Evolutionary conservation across 2,888 invertebrate species (phyloP).

Genomic region (Spialia ferax): DNA sequence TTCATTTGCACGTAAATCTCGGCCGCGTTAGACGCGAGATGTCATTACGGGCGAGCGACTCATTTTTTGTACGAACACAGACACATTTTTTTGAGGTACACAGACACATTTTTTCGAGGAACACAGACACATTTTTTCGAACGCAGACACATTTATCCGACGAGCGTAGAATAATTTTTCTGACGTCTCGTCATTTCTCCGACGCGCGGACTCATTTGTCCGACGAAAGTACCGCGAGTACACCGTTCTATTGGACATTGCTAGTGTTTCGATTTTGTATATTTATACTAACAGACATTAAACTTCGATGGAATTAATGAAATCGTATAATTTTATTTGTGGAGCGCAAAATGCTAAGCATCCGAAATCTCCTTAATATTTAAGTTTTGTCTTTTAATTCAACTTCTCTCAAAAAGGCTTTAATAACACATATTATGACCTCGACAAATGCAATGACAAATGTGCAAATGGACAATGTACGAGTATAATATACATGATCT

Average conservation of each 20-base stretch:
- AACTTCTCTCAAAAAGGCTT: too few species aligned
- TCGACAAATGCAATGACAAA: too few species aligned
- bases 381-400: too few species aligned
- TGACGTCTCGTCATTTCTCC: slow-evolving; percentile 4
- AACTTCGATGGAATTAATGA: not conserved
- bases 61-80: slow-evolving; percentile 18
- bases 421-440: too few species aligned
- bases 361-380: too few species aligned
- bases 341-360: too few species aligned
- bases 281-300: not conserved
- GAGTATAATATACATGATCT: too few species aligned
- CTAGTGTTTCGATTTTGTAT: not conserved
- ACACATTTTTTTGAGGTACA: slow-evolving; percentile 2
- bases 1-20: slow-evolving; percentile 31
- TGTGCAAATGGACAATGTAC: too few species aligned
- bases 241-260: not conserved
- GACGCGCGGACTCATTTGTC: slow-evolving; percentile 1
- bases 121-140: slow-evolving; percentile 5
- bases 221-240: not conserved
- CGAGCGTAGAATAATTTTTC: slow-evolving; percentile 2
- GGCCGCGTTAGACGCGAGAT: slow-evolving; percentile 7
- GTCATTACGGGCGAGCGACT: slow-evolving; percentile 15
- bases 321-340: not conserved
- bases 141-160: slow-evolving; percentile 6
- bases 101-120: not conserved